Base-by-base conservation (phyloP, 2,113 vertebrate genomes). In the Pogonocichla stellata region DNA sequence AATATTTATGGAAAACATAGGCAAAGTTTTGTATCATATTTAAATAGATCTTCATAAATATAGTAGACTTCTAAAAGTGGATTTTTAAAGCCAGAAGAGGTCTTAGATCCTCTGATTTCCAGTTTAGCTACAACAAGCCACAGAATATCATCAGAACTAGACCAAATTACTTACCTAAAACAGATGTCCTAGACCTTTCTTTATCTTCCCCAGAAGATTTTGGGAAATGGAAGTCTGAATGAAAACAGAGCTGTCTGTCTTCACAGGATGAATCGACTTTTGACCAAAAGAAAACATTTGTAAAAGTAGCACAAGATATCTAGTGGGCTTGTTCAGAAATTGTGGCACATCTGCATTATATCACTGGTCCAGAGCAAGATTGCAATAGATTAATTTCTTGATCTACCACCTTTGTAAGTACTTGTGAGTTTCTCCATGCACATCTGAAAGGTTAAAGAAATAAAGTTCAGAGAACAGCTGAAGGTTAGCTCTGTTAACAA, bases 141-240 rank as follows among this genome's bases (percentile, higher is more conserved):
- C 16, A 93, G 14, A 75, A 47, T 75, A 64, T 23, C 4, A 42
- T 34, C 34, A 84, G 42, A 57, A 43, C 71, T 53, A 78, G 6
- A 19, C 7, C 19, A 54, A 57, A 80, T 57, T 65, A 22, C 8
- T 77, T 65, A 7, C 57, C 19, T 66, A 50, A 81, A 84, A 18
- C 11, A 70, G 6, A 29, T 83, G 20, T 64, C 8, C 24, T 64
- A 43, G 13, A 47, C 4, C 20, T 67, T 66, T 66, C 25, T 61
- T 73, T 51, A 26, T 67, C 43, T 90, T 48, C 19, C 24, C 33
- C 45, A 45, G 31, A 77, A 80, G 40, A 53, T 36, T n/a, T 69
- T 0, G 2, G n/a, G 36, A 40, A 71, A 60, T 18, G 3, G 12
- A n/a, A 75, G 5, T 64, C 48, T 60, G 31, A 31, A 25, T 0